Conservation (phyloP, 2,888 invertebrate genomes). For the Epinotia nisella region DNA sequence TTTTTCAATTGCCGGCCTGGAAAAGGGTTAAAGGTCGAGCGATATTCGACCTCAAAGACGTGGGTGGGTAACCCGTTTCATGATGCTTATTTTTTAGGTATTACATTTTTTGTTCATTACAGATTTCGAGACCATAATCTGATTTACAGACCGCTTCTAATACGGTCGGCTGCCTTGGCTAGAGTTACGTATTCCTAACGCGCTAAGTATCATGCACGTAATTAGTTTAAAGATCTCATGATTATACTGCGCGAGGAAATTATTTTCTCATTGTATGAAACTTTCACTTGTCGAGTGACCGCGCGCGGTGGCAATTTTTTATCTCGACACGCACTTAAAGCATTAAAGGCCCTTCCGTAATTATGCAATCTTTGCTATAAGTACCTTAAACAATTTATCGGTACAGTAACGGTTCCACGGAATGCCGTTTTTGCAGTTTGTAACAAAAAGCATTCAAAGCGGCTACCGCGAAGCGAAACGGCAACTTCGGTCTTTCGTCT, state of each 20-base stretch:
- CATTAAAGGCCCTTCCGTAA: background rate
- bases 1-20: too few species aligned
- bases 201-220: background rate
- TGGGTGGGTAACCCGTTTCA: too few species aligned
- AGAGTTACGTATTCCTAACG: background rate
- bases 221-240: constrained; percentile 16
- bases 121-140: background rate
- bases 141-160: background rate
- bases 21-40: too few species aligned
- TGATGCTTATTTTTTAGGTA: too few species aligned
- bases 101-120: too few species aligned
- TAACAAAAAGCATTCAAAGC: too few species aligned
- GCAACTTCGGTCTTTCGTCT: too few species aligned
- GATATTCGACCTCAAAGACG: too few species aligned
- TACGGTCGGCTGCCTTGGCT: background rate
- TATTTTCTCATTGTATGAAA: constrained; percentile 19
- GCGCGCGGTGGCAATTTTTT: background rate
- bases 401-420: too few species aligned
- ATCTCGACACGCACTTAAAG: constrained; percentile 2
- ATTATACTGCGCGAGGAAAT: constrained; percentile 20
- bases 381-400: too few species aligned
- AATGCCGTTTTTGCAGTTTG: too few species aligned
- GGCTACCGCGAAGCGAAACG: too few species aligned
- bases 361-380: background rate
- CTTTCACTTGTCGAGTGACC: constrained; percentile 3